A percentile compares a stretch with the other conserved stretches of the same genome.
Evolutionary conservation across 1,140 invertebrate species (phyloP).

Genomic region (Trichonephila clavipes): DNA sequence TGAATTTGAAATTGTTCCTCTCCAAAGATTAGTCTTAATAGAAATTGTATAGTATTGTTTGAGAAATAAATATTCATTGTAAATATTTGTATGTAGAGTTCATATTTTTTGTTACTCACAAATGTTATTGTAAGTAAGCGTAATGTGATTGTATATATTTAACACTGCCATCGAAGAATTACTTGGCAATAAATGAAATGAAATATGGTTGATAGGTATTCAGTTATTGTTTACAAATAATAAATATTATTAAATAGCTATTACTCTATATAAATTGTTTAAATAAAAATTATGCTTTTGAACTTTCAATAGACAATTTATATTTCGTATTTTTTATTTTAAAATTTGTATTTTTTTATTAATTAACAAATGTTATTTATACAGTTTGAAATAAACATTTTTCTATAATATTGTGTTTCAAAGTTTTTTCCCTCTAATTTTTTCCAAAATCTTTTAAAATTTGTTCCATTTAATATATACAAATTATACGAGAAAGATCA

Average conservation of each 20-base stretch:
- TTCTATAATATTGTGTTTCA: not conserved
- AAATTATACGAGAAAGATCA: no score
- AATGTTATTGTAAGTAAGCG: slow-evolving; percentile 43
- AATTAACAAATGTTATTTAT: slow-evolving; percentile 59
- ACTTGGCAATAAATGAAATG: not conserved
- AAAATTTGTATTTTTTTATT: slow-evolving; percentile 43
- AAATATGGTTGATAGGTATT: not conserved
- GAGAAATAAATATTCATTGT: slow-evolving; percentile 26
- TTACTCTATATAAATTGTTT: not conserved
- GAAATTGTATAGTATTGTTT: slow-evolving; percentile 36
- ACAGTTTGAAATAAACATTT: slow-evolving; percentile 48
- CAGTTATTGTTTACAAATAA: not conserved
- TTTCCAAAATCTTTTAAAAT: no score
- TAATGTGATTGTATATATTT: slow-evolving; percentile 47
- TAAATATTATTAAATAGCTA: not conserved
- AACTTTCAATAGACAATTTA: not conserved
- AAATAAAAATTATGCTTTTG: not conserved
- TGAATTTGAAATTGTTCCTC: not conserved
- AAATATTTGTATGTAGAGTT: slow-evolving; percentile 47
- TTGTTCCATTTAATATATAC: no score
- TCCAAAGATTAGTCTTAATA: not conserved
- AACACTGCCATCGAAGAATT: slow-evolving; percentile 6
- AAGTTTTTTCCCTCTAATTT: no score
- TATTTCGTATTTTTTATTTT: slow-evolving; percentile 1
- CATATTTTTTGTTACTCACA: not conserved